A percentile compares a stretch with the other conserved stretches of the same genome.
Conservation (phyloP, 2,888 invertebrate species). For the Tetramorium bicarinatum region DNA sequence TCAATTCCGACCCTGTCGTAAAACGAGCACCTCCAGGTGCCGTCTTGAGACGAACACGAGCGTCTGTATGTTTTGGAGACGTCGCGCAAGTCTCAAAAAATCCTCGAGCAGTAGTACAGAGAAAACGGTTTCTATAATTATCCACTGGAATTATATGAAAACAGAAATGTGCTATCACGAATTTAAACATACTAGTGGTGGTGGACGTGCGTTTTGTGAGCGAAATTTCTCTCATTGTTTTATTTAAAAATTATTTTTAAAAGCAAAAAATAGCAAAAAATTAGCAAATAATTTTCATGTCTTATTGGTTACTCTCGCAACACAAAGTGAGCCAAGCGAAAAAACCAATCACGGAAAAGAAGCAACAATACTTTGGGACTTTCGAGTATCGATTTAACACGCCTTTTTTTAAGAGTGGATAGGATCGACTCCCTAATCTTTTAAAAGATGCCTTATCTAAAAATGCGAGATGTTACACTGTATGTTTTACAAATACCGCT, state of each 20-base stretch:
- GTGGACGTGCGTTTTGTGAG: too few relatives aligned
- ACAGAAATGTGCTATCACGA: not conserved
- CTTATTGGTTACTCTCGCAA: too few relatives aligned
- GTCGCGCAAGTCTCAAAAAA: slow-evolving; percentile 62
- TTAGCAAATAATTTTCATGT: too few relatives aligned
- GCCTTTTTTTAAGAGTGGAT: too few relatives aligned
- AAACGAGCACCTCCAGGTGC: slow-evolving; percentile 56
- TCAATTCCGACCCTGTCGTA: slow-evolving; percentile 74
- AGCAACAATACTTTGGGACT: too few relatives aligned
- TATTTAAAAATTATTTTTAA: too few relatives aligned
- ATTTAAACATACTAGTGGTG: not conserved
- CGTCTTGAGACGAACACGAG: slow-evolving; percentile 38
- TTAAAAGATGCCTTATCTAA: not conserved
- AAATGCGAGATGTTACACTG: not conserved
- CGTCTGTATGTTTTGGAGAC: slow-evolving; percentile 31
- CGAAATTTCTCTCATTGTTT: too few relatives aligned
- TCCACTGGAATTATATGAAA: not conserved
- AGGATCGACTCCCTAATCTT: not conserved
- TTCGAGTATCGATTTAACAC: too few relatives aligned
- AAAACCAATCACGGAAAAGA: too few relatives aligned
- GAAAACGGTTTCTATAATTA: not conserved
- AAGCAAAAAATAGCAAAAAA: too few relatives aligned
- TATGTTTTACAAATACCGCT: not conserved
- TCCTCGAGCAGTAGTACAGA: slow-evolving; percentile 36
- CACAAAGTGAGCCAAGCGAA: too few relatives aligned